A percentile compares a stretch with the other conserved stretches of the same genome.
These are phyloP conservation scores for Pagrus major DNA, from an alignment of 2,113 vertebrate species.

Conservation along the genomic window DNA sequence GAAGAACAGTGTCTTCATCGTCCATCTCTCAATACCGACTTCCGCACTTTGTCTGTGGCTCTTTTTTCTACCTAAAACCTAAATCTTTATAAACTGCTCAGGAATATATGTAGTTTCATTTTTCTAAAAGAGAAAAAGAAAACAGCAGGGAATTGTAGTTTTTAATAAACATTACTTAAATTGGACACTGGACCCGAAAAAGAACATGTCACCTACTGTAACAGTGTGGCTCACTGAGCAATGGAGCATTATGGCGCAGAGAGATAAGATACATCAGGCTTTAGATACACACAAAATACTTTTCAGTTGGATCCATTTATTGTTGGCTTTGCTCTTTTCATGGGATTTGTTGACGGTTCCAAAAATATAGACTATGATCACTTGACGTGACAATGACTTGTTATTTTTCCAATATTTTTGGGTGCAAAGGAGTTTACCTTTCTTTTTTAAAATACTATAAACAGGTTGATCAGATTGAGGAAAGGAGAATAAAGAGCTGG, in stretches of 20 bases:
- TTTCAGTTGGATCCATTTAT: not conserved
- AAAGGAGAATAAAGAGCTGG: not conserved
- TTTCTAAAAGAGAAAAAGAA: not conserved
- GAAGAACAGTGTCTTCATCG: not conserved
- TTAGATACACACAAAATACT: not conserved
- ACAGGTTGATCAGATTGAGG: not conserved
- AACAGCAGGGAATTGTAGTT: not conserved
- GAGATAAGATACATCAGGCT: not conserved
- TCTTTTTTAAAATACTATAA: not conserved
- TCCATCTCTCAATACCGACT: not conserved
- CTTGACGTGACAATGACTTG: too few relatives aligned
- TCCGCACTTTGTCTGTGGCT: not conserved
- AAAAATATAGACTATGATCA: not conserved
- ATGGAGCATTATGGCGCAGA: not conserved
- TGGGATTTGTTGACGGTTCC: not conserved
- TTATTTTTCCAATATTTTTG: not conserved
- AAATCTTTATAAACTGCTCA: not conserved
- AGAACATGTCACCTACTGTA: not conserved
- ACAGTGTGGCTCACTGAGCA: not conserved
- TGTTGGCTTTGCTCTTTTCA: not conserved
- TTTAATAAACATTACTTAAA: too few relatives aligned
- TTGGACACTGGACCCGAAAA: too few relatives aligned
- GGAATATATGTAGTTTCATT: not conserved
- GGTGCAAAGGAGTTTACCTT: not conserved
- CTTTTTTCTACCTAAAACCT: not conserved